phyloP scores from a whole-genome alignment of 2,797 vertebrate genomes.

The Malurus splendens region DNA sequence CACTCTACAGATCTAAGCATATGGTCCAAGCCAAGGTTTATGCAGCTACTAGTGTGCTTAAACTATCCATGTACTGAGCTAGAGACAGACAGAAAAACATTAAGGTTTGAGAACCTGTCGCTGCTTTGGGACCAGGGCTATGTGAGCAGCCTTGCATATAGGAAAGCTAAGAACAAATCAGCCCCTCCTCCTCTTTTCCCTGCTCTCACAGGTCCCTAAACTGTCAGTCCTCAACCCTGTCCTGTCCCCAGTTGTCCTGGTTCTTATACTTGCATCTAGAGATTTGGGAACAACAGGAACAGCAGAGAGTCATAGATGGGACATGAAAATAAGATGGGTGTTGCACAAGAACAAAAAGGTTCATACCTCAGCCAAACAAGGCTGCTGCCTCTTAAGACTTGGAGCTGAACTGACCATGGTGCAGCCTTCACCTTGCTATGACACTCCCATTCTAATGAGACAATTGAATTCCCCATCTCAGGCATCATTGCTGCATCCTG shows the following conservation, averaged over 20 bases:
- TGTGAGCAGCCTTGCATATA: not conserved
- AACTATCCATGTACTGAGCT: not conserved
- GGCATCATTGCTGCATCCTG: not conserved
- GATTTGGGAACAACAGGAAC: not conserved
- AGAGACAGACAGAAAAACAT: not conserved
- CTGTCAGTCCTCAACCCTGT: not conserved
- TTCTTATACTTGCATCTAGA: not conserved
- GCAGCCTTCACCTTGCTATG: not conserved
- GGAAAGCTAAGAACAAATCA: not conserved
- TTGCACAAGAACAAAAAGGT: not conserved
- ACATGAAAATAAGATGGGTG: not conserved
- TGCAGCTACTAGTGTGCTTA: not conserved
- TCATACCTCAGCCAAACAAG: not conserved
- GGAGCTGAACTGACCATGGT: not conserved
- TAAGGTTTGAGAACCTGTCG: not conserved
- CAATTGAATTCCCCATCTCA: not conserved
- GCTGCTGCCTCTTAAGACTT: not conserved
- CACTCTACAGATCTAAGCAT: rapidly evolving
- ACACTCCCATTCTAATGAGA: not conserved
- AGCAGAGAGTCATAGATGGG: not conserved
- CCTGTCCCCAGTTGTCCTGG: not conserved
- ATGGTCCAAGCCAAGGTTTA: not conserved
- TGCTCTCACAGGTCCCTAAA: not conserved
- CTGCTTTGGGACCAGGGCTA: not conserved
- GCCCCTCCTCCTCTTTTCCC: not conserved